Conservation (phyloP, 2,888 invertebrate species). For the Leucophenga maculata region DNA sequence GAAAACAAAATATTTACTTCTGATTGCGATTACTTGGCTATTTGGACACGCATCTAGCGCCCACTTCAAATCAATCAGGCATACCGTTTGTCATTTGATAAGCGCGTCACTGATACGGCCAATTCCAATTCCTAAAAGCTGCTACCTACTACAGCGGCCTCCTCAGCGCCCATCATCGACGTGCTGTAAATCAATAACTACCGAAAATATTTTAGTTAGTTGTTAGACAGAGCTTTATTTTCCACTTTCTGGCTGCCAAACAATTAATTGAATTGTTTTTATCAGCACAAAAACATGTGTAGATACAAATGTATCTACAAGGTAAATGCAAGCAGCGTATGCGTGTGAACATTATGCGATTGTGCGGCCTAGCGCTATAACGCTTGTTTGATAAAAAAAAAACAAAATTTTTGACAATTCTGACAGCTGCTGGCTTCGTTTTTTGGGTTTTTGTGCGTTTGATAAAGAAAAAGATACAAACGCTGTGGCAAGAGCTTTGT, state of each 20-base stretch:
- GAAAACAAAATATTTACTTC: slow-evolving; percentile 60
- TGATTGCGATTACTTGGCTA: slow-evolving; percentile 47
- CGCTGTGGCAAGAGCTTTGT: not conserved
- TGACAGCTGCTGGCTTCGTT: slow-evolving; percentile 32
- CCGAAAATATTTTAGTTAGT: slow-evolving; percentile 50
- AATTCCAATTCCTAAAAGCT: not conserved
- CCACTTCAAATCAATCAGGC: slow-evolving; percentile 12
- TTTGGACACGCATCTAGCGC: slow-evolving; percentile 44
- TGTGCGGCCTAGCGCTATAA: slow-evolving; percentile 38
- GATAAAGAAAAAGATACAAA: not conserved
- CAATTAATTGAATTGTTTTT: slow-evolving; percentile 67
- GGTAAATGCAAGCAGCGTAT: slow-evolving; percentile 3
- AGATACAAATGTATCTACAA: slow-evolving; percentile 60
- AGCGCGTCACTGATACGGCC: slow-evolving; percentile 37
- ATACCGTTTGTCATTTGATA: slow-evolving; percentile 28
- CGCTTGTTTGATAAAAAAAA: slow-evolving; percentile 41
- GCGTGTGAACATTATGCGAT: slow-evolving; percentile 51
- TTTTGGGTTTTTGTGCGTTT: not conserved
- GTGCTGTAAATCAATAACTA: slow-evolving; percentile 64
- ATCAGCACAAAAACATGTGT: slow-evolving; percentile 47
- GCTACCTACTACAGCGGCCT: not conserved
- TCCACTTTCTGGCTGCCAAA: slow-evolving; percentile 27
- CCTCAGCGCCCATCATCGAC: not conserved
- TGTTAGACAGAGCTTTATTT: slow-evolving; percentile 15
- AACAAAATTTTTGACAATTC: slow-evolving; percentile 24